Evolutionary conservation across 2,113 vertebrate species (phyloP).

Genomic region (Calypte anna): DNA sequence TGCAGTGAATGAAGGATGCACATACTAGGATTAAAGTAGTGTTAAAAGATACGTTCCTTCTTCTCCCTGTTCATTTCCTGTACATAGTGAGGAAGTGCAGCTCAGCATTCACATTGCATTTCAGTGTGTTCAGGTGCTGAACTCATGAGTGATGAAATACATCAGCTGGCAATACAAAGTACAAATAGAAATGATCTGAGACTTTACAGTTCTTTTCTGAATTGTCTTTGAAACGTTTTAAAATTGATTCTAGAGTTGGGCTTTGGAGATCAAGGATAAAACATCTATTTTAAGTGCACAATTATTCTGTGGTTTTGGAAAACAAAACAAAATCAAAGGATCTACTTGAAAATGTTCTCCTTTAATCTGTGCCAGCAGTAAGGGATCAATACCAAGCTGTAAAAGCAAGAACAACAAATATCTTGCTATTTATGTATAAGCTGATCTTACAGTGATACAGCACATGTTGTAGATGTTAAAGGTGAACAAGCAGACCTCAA

Average conservation of each 20-base stretch:
- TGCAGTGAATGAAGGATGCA: neutral
- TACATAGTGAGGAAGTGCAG: neutral
- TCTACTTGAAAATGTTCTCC: neutral
- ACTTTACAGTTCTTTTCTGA: neutral
- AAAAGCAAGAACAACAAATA: neutral
- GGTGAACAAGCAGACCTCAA: neutral
- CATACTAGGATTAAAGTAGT: neutral
- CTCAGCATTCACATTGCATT: neutral
- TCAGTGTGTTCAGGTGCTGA: neutral
- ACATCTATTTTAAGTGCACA: neutral
- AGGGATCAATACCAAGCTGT: neutral
- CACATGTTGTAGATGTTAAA: neutral
- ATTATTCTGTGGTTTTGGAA: neutral
- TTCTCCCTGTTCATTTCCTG: neutral
- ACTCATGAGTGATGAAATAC: fast-evolving
- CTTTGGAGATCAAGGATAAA: neutral
- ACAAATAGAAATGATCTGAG: neutral
- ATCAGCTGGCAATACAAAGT: neutral
- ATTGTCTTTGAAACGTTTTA: neutral
- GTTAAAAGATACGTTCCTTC: fast-evolving
- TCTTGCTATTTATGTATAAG: neutral
- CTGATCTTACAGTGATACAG: neutral
- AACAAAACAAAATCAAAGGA: neutral
- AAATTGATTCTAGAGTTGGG: neutral
- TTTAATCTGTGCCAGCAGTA: neutral